Evolutionary conservation across 2,888 invertebrate genomes (phyloP), one percentile per base, ranked within the genome.

Genomic region (Hydropsyche betteni): DNA sequence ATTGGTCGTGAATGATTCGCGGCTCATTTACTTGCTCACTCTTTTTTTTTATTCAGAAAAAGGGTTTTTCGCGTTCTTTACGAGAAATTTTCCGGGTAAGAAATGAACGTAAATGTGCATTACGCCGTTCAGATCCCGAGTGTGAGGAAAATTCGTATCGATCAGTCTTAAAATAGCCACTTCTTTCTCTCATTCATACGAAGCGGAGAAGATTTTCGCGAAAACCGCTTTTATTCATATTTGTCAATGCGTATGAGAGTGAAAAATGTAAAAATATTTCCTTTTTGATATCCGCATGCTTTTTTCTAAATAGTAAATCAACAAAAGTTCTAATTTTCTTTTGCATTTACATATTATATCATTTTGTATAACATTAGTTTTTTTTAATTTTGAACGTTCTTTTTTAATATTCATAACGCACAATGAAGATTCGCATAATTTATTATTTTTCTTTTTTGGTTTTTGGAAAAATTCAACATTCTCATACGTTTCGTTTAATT

Each of bases 101-200:
- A 24, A 58, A 24, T 16, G 16, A 24, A 8, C 58, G 58, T 24
- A 24, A 58, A 58, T 58, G 44, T 58, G 58, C 24, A 58, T 16
- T 14, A 58, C 58, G 58, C 16, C 58, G n/a, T 44, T 10, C 10
- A 8, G 44, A 8, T 44, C 44, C 16, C 5, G 12, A 55, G 16
- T 55, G 55, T 55, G 55, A 36, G 34, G 34, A 36, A 64, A 36
- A 64, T 34, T 64, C 64, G 64, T 64, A 64, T 64, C 36, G 64
- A 64, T 64, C 64, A 64, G 64, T 64, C 64, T 64, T 64, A 64
- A 64, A 36, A 64, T 64, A 64, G 58, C 44, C 44, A 10, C 16
- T n/a, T 58, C 58, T 58, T 58, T 24, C 58, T 58, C 58, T 58
- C 24, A 14, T 24, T 58, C 58, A 58, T 58, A 58, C 24, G 58